phyloP scores from a whole-genome alignment of 1,140 invertebrate species.

The Limonius californicus region DNA sequence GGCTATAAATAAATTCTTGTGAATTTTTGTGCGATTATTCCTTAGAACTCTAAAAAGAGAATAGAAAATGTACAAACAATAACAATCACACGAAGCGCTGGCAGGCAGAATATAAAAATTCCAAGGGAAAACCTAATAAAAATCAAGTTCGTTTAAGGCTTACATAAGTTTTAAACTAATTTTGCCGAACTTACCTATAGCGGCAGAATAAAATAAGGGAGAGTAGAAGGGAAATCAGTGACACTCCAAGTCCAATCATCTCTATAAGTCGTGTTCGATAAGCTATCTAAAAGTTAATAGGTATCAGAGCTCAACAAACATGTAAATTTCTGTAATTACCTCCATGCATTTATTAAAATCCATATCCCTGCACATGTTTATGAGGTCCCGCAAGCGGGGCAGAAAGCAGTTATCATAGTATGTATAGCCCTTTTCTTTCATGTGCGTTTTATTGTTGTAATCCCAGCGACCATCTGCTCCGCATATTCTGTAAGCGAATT shows the following conservation, averaged over 20 bases:
- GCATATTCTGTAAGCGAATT: slow-evolving; percentile 66
- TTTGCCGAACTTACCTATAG: slow-evolving; percentile 67
- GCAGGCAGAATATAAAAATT: too few relatives aligned
- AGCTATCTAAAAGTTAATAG: slow-evolving; percentile 74
- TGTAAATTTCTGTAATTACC: too few relatives aligned
- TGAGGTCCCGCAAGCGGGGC: slow-evolving; percentile 61
- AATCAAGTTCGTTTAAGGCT: too few relatives aligned
- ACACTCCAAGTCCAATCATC: slow-evolving; percentile 73
- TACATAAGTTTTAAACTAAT: too few relatives aligned
- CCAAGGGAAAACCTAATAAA: too few relatives aligned
- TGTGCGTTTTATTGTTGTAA: slow-evolving; percentile 41
- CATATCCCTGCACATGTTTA: slow-evolving; percentile 55
- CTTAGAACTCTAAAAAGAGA: slow-evolving; percentile 63
- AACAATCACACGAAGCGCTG: too few relatives aligned
- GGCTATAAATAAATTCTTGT: slow-evolving; percentile 83
- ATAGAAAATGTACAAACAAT: too few relatives aligned
- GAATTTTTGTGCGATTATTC: slow-evolving; percentile 83
- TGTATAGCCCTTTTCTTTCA: slow-evolving; percentile 68
- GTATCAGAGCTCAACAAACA: slow-evolving; percentile 51
- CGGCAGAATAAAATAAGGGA: slow-evolving; percentile 77
- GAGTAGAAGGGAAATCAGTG: slow-evolving; percentile 67
- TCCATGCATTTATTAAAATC: slow-evolving; percentile 51
- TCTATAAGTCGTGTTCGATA: slow-evolving; percentile 72
- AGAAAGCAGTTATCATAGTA: slow-evolving; percentile 84
- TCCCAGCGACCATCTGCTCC: slow-evolving; percentile 67